phyloP scores from a whole-genome alignment of 1,140 invertebrate genomes.

The Papilio dardanus region DNA sequence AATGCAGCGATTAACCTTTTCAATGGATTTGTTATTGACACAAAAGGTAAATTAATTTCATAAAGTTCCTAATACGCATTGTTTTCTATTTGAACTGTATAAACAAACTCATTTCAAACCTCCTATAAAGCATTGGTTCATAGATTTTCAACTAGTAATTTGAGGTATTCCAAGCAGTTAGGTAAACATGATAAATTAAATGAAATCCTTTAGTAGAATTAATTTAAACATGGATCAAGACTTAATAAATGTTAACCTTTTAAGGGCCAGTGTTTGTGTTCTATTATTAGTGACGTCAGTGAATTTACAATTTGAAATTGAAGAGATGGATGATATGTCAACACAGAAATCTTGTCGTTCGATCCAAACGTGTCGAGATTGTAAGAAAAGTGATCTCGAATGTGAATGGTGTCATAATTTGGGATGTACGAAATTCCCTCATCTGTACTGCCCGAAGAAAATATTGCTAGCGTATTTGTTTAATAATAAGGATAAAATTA shows the following conservation, averaged over 20 bases:
- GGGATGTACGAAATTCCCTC: constrained; percentile 45
- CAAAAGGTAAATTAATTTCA: background rate
- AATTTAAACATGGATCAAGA: background rate
- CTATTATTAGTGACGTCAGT: constrained; percentile 7
- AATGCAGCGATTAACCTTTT: background rate
- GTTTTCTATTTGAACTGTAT: background rate
- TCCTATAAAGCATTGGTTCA: background rate
- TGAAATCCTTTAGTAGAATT: background rate
- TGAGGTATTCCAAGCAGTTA: background rate
- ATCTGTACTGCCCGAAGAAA: constrained; percentile 46
- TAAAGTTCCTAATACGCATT: background rate
- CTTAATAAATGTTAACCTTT: background rate
- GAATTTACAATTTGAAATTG: constrained; percentile 17
- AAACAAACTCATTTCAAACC: background rate
- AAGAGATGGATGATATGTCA: constrained; percentile 25
- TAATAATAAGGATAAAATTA: constrained; percentile 36
- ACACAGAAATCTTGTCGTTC: constrained; percentile 41
- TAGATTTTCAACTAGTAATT: background rate
- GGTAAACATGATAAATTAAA: background rate
- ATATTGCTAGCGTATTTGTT: constrained; percentile 35
- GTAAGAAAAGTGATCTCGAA: constrained; percentile 38
- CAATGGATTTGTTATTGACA: background rate
- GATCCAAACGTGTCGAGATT: constrained; percentile 42
- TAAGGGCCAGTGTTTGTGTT: background rate
- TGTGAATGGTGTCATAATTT: constrained; percentile 46